Evolutionary conservation across 2,113 vertebrate species (phyloP), one percentile per base, ranked within the genome.

Genomic region (Leiothrix lutea): DNA sequence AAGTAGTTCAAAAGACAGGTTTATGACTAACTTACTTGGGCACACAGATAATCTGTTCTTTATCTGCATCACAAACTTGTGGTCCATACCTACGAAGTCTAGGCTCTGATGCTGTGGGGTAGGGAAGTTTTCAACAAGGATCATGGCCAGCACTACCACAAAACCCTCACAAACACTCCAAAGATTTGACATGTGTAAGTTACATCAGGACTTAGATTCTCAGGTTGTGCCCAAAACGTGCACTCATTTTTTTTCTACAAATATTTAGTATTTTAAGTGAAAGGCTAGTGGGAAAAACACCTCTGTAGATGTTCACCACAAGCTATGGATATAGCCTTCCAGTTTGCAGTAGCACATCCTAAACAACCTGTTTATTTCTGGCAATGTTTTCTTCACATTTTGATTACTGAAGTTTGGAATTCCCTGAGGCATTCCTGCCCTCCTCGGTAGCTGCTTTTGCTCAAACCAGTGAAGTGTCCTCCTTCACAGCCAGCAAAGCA

Each of bases 151-250:
- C 47, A n/a, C 16, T 18, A 22, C n/a, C 44, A 20, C 5, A 44
- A 62, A 80, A 26, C 11, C 28, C 23, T 50, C 50, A n/a, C 31
- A 48, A 44, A 9, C 1, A 1, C 62, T 53, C n/a, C 42, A 33
- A 57, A 70, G 8, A 54, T 25, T 3, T 26, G 18, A 42, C 38
- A 38, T 20, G 5, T 21, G 8, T 23, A 16, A 29, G 12, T 53
- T 47, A 25, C 7, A 7, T 4, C 8, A 42, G 44, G 5, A 56
- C 21, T 48, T 19, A 2, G 2, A 7, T n/a, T 56, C 33, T 50
- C 38, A 23, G 11, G 4, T 7, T 35, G 11, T 8, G 3, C 33
- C 42, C 53, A 71, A 75, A 62, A 38, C 1, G 0, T 1, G 2
- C 23, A 60, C 33, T 61, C 12, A 5, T 17, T 45, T 42, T 45